phyloP scores from a whole-genome alignment of 2,797 vertebrate genomes.

The Enteromius trimaculatus region DNA sequence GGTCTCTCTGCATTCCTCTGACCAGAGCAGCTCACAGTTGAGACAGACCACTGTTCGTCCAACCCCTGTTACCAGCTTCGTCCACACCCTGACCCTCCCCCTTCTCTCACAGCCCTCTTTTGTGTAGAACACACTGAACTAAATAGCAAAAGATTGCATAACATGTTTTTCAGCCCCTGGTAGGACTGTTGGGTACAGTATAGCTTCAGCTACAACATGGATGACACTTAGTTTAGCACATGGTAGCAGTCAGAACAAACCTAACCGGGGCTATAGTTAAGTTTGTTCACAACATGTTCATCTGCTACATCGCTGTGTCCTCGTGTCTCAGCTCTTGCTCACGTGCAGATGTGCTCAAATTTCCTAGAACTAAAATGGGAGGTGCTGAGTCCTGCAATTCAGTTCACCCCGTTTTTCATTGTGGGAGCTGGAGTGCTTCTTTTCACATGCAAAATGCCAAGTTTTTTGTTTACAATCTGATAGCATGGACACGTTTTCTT shows the following conservation, averaged over 20 bases:
- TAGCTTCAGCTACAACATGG: neutral
- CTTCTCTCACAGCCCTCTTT: slow-evolving; percentile 54
- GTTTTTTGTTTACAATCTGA: neutral
- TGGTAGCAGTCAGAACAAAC: neutral
- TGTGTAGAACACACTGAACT: slow-evolving; percentile 65
- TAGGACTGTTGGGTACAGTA: slow-evolving; percentile 42
- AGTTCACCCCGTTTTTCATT: neutral
- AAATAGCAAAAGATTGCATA: slow-evolving; percentile 68
- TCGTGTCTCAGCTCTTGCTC: neutral
- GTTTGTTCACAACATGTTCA: neutral
- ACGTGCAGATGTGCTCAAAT: slow-evolving; percentile 59
- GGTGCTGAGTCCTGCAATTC: slow-evolving; percentile 35
- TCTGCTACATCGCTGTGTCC: slow-evolving; percentile 36
- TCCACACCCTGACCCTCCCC: slow-evolving; percentile 48
- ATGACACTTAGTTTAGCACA: neutral
- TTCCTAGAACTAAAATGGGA: slow-evolving; percentile 71
- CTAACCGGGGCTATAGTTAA: neutral
- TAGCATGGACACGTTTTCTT: neutral
- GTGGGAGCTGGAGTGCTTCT: slow-evolving; percentile 10
- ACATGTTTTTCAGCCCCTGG: slow-evolving; percentile 71
- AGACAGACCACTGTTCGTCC: slow-evolving; percentile 1
- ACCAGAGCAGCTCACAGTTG: neutral
- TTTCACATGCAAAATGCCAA: neutral
- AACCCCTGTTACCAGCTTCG: slow-evolving; percentile 14
- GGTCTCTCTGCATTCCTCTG: slow-evolving; percentile 22